These are phyloP conservation scores for Arnoldichthys spilopterus DNA, from an alignment of 2,797 vertebrate genomes.

Conservation along the genomic window DNA sequence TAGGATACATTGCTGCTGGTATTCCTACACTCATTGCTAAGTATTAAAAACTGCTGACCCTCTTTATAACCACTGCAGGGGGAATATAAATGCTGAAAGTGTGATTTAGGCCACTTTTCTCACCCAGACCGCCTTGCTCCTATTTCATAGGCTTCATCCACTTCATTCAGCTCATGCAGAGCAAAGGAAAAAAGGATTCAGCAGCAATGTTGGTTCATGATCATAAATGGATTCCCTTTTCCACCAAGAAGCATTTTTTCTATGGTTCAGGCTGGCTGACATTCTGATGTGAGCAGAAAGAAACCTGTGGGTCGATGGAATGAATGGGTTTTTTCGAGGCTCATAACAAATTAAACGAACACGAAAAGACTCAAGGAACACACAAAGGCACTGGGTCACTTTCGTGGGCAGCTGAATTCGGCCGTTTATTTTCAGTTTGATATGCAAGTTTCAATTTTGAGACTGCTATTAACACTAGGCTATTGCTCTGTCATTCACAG, in stretches of 20 bases:
- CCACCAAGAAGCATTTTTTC: too few relatives aligned
- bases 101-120: not conserved
- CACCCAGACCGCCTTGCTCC: not conserved
- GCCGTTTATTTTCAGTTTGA: too few relatives aligned
- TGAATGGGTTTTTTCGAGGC: not conserved
- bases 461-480: not conserved
- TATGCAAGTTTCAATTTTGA: not conserved
- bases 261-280: not conserved
- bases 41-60: not conserved
- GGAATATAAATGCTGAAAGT: not conserved
- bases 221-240: not conserved
- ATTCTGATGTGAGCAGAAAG: not conserved
- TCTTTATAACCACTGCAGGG: not conserved
- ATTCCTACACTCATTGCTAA: too few relatives aligned
- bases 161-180: not conserved
- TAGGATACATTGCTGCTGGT: too few relatives aligned
- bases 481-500: not conserved
- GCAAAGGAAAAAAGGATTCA: not conserved
- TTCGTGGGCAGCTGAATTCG: not conserved
- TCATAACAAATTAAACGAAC: not conserved
- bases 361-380: not conserved
- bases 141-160: conserved; percentile 1
- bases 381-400: not conserved
- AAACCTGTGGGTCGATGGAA: not conserved
- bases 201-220: not conserved